These are phyloP conservation scores for Dolichopus griseipennis DNA, from an alignment of 2,888 invertebrate species.

Conservation along the genomic window DNA sequence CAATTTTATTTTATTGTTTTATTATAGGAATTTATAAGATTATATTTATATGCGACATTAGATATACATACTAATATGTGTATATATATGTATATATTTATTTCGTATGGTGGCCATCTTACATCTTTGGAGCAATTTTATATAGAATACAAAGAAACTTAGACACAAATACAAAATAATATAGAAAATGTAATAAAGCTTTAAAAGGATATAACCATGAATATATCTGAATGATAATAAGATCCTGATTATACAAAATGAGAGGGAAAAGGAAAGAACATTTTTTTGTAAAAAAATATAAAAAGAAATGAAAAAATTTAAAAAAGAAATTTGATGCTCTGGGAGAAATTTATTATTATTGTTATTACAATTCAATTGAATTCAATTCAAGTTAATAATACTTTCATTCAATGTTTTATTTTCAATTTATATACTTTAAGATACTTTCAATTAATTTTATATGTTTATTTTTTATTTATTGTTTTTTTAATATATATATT, in stretches of 20 bases:
- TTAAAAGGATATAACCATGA: constrained; percentile 6
- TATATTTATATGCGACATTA: no score
- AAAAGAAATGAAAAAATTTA: neutral
- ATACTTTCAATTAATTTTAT: no score
- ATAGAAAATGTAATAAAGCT: neutral
- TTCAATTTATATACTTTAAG: neutral
- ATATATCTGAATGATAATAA: neutral
- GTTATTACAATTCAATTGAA: neutral
- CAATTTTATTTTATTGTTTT: neutral
- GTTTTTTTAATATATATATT: no score
- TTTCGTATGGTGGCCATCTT: neutral
- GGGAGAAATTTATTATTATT: neutral
- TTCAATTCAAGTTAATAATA: neutral
- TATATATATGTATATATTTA: neutral
- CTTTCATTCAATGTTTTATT: neutral
- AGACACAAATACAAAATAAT: neutral
- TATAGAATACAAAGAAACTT: neutral
- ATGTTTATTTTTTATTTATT: no score
- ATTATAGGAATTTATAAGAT: neutral
- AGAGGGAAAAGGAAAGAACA: neutral
- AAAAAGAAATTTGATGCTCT: neutral
- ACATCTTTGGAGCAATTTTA: neutral
- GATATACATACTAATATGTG: neutral
- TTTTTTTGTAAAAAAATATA: neutral
- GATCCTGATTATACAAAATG: neutral